Conservation (phyloP, 2,797 vertebrate species). For the Microctenopoma lineatum region DNA sequence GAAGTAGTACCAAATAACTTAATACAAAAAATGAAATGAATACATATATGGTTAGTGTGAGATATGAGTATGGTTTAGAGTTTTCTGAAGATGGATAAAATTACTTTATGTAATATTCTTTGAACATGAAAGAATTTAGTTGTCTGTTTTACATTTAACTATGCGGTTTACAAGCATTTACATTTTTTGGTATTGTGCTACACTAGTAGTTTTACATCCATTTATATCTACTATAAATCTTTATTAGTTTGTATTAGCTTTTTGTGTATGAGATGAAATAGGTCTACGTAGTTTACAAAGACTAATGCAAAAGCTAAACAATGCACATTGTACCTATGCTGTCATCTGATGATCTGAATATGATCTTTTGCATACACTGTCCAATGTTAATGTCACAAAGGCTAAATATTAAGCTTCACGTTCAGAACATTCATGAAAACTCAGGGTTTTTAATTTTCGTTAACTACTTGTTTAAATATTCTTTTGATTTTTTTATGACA, state of each 20-base stretch:
- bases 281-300: conserved; percentile 34
- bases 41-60: conserved; percentile 1
- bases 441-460: no score
- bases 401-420: background rate
- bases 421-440: conserved; percentile 7
- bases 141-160: conserved; percentile 27
- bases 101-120: no score
- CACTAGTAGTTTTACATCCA: conserved; percentile 13
- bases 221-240: conserved; percentile 12
- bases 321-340: background rate
- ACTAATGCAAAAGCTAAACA: conserved; percentile 33
- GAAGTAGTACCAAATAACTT: no score
- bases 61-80: conserved; percentile 26
- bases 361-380: conserved; percentile 4
- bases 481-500: conserved; percentile 21
- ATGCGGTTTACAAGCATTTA: background rate
- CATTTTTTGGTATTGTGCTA: conserved; percentile 14
- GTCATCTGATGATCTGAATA: background rate
- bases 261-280: conserved; percentile 8
- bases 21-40: no score
- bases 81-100: conserved; percentile 24
- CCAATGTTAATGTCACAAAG: background rate
- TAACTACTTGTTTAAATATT: no score
- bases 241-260: conserved; percentile 33
- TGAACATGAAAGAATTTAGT: conserved; percentile 19